These are phyloP conservation scores for Zaprionus africanus DNA, from an alignment of 1,140 invertebrate genomes.

Conservation along the genomic window DNA sequence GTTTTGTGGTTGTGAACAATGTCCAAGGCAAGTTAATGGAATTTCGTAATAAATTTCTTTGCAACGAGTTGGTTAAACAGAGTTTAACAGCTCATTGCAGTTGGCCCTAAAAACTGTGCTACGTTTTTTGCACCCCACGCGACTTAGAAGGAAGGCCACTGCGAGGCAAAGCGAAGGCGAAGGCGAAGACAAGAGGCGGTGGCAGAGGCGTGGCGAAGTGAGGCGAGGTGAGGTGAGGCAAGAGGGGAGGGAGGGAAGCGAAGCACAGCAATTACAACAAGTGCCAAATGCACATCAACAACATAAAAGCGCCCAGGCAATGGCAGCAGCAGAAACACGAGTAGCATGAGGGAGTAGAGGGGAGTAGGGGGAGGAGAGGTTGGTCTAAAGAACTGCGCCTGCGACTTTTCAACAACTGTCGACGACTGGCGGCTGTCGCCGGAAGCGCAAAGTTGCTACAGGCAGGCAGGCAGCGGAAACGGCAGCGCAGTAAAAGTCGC, in stretches of 20 bases:
- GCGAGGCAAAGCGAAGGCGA: background rate
- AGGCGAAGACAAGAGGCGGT: background rate
- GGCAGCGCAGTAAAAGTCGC: constrained; percentile 79
- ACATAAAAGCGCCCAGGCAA: constrained; percentile 42
- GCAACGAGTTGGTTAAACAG: constrained; percentile 67
- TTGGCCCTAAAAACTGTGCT: constrained; percentile 33
- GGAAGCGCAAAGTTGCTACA: constrained; percentile 77
- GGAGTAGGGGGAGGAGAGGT: background rate
- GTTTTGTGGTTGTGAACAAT: constrained; percentile 78
- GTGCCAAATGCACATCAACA: constrained; percentile 82
- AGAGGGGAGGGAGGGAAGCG: background rate
- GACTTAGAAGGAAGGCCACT: constrained; percentile 11
- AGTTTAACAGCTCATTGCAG: constrained; percentile 56
- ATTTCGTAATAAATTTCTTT: constrained; percentile 76
- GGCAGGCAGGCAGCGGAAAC: constrained; percentile 63
- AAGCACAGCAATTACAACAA: constrained; percentile 74
- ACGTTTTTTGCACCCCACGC: constrained; percentile 20
- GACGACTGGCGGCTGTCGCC: constrained; percentile 79
- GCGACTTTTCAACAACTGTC: constrained; percentile 78
- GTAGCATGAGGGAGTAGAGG: background rate
- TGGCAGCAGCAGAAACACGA: background rate
- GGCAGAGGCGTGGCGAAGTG: background rate
- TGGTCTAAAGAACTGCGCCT: constrained; percentile 41
- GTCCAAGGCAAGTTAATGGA: constrained; percentile 73
- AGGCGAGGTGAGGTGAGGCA: too few species aligned